Base-by-base conservation (phyloP, 2,797 vertebrate genomes). In the Spea hammondii region DNA sequence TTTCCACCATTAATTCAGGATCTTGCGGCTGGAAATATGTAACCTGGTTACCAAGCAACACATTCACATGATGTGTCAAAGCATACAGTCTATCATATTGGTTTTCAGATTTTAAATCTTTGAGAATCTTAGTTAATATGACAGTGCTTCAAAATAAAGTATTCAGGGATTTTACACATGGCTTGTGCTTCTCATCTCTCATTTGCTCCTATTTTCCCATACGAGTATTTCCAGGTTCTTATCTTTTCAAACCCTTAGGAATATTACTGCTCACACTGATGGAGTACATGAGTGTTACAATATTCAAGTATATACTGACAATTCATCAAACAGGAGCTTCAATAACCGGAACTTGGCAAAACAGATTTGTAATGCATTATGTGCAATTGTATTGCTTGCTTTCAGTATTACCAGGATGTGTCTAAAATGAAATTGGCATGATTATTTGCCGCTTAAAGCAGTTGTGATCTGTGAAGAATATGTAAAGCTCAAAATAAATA, bases 1-100 rank as follows among this genome's bases (percentile, higher is more conserved):
- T 65, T 17, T 11, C 66, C 64, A 46, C 71, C 59, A 47, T 84
- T 80, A 70, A 64, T 84, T 78, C 72, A 49, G 71, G 76, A 83
- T 69, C 14, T 9, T 53, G 67, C 68, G 53, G 73, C 64, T 55
- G 62, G 55, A 69, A 47, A 45, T 48, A 55, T 68, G 78, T 55
- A 60, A 49, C 10, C 4, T 65, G 14, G 47, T 55, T 84, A 70
- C 55, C 77, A 83, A 47, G 50, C 13, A 32, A 4, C 71, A 13
- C 32, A 54, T 77, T 9, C 45, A 13, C 13, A 57, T 11, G 8
- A 8, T 74, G 54, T 77, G 44, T 75, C 5, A 32, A 66, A 65
- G 60, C 57, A 48, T 48, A 67, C 9, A 45, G 7, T 65, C 14
- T 69, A 65, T 76, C 76, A 45, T 66, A 72, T 49, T 6, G 10